Conservation (phyloP, 2,888 invertebrate genomes). For the Pristionchus fissidentatus region DNA sequence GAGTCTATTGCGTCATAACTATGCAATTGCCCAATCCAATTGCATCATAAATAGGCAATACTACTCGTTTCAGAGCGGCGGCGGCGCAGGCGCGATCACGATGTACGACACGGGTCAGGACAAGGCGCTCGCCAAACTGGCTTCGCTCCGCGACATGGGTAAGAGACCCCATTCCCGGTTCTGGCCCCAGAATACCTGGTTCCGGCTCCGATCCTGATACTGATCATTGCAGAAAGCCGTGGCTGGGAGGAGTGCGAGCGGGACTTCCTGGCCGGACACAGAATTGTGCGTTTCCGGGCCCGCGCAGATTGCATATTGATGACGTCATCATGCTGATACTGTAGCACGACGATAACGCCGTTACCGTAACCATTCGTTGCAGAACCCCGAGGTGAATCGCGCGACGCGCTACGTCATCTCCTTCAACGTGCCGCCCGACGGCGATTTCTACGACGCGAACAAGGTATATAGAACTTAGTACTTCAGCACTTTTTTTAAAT, state of each 20-base stretch:
- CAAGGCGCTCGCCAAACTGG: background rate
- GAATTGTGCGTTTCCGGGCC: conserved; percentile 15
- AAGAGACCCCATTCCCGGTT: too few species aligned
- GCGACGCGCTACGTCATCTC: conserved; percentile 36
- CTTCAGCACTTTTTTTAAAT: too few species aligned
- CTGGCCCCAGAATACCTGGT: too few species aligned
- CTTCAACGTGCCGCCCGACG: conserved; percentile 35
- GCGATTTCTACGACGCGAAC: conserved; percentile 35
- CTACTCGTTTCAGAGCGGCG: too few species aligned
- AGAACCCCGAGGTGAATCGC: conserved; percentile 31
- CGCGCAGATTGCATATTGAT: too few species aligned
- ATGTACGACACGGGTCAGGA: background rate
- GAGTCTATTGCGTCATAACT: too few species aligned
- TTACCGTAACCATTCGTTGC: too few species aligned
- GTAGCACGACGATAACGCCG: too few species aligned
- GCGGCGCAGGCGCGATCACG: background rate
- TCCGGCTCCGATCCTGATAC: background rate
- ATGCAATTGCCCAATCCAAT: too few species aligned
- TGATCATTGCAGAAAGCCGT: background rate
- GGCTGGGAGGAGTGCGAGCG: background rate
- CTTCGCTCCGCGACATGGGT: background rate
- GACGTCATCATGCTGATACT: too few species aligned
- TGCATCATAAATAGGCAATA: too few species aligned
- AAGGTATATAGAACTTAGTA: background rate
- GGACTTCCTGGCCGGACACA: conserved; percentile 4